phyloP scores from a whole-genome alignment of 2,113 vertebrate species.

The Rutilus rutilus region DNA sequence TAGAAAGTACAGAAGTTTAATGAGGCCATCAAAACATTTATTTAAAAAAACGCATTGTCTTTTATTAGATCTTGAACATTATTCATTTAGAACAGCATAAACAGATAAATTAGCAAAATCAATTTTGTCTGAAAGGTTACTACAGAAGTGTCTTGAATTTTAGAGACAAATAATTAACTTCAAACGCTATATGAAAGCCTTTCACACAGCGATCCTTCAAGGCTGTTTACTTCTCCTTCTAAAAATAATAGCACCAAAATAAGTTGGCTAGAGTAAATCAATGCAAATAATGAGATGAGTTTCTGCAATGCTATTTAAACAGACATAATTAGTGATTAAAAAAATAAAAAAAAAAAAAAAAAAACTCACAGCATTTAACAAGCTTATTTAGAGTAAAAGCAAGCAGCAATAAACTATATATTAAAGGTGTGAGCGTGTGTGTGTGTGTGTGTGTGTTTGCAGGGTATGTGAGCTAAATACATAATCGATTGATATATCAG shows the following conservation, averaged over 20 bases:
- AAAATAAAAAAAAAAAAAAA: neutral
- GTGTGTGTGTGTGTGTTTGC: too few relatives aligned
- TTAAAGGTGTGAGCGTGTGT: too few relatives aligned
- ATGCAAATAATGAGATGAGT: neutral
- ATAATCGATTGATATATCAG: neutral
- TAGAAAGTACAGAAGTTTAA: neutral
- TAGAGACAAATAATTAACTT: neutral
- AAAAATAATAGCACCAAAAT: conserved; percentile 8
- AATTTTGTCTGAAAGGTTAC: neutral
- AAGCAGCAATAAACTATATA: neutral
- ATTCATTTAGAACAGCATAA: neutral
- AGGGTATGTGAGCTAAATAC: too few relatives aligned
- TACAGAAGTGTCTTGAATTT: neutral
- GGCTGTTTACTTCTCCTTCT: conserved; percentile 5
- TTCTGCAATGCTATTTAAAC: neutral
- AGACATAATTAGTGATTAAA: conserved; percentile 10
- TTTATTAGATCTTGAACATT: neutral
- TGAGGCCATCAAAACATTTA: neutral
- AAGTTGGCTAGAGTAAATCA: neutral
- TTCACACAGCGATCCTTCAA: neutral
- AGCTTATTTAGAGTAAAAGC: neutral
- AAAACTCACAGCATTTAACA: neutral
- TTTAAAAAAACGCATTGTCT: neutral
- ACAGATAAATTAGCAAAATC: neutral
- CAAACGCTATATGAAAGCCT: neutral